Base-by-base conservation (phyloP, 2,888 invertebrate species). In the Volucella zonaria region DNA sequence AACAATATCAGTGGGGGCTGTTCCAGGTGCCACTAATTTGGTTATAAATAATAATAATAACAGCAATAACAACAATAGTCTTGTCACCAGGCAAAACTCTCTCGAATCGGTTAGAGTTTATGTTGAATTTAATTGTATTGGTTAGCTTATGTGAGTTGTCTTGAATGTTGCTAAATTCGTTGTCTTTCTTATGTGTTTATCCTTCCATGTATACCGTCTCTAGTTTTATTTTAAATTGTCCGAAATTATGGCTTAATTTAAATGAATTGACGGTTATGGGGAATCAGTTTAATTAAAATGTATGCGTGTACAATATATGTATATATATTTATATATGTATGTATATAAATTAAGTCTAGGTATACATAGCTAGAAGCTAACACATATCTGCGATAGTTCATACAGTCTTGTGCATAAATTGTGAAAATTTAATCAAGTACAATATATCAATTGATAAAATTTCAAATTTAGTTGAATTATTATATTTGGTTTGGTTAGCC, bases 91-190 rank as follows among this genome's bases (percentile, higher is more conserved):
- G 11, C 74, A 66, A 42, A 58, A 51, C 15, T 79, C 70, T 45
- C 67, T 70, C 64, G 70, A 75, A 70, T 70, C 59, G 79, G 80
- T 83, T 83, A 80, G 80, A 71, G 42, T 40, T 42, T 45, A 23
- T 66, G 11, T 15, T 68, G 14, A 15, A 42, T 15, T 31, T 38
- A 31, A 59, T 52, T 75, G 18, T 81, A 42, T 82, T 52, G 56
- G 18, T 66, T 86, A 59, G 58, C 54, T 56, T 49, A 45, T 75
- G 71, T 76, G 59, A 73, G 40, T 38, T 58, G 85, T 83, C 71
- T 14, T 68, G 11, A 49, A 59, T 82, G 66, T 81, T 81, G 59
- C 64, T 71, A 51, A 11, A 74, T 31, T 38, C 43, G 42, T 59
- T 61, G n/a, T 49, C 14, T 31, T 42, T 45, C 54, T 12, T 51